Evolutionary conservation across 2,888 invertebrate species (phyloP).

Genomic region (Aspidiotus destructor): DNA sequence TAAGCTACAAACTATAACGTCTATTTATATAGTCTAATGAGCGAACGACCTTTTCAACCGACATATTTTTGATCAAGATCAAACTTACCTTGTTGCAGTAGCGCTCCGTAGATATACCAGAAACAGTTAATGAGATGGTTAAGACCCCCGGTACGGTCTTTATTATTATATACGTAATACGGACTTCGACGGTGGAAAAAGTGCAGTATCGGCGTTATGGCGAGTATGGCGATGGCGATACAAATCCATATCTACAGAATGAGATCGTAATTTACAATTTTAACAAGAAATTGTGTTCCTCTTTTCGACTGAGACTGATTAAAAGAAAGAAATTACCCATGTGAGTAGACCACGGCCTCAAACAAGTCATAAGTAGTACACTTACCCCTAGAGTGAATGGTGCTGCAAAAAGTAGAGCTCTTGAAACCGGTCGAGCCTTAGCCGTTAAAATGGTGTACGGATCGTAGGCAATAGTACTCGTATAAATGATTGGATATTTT

Average conservation of each 20-base stretch:
- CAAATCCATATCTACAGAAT: constrained; percentile 67
- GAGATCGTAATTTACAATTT: not conserved
- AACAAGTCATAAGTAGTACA: not conserved
- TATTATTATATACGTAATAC: constrained; percentile 55
- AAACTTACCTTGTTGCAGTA: constrained; percentile 72
- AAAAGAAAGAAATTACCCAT: too few relatives aligned
- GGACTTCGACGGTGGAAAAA: constrained; percentile 63
- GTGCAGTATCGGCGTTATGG: constrained; percentile 69
- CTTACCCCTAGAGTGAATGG: constrained; percentile 56
- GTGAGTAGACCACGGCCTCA: too few relatives aligned
- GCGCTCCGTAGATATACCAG: constrained; percentile 83
- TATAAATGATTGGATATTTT: constrained; percentile 60
- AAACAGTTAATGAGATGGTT: constrained; percentile 51
- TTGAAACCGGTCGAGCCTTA: constrained; percentile 66
- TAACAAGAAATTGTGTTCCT: not conserved
- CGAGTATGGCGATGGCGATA: constrained; percentile 58
- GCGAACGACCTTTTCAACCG: too few relatives aligned
- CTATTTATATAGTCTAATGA: not conserved
- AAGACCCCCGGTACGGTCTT: constrained; percentile 42
- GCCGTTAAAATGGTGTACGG: constrained; percentile 69
- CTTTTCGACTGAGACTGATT: not conserved
- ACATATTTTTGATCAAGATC: not conserved
- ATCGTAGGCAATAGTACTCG: constrained; percentile 65
- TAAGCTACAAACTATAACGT: not conserved
- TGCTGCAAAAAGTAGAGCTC: constrained; percentile 71